These are phyloP conservation scores for Acronicta alni DNA, from an alignment of 2,888 invertebrate genomes.

Conservation along the genomic window DNA sequence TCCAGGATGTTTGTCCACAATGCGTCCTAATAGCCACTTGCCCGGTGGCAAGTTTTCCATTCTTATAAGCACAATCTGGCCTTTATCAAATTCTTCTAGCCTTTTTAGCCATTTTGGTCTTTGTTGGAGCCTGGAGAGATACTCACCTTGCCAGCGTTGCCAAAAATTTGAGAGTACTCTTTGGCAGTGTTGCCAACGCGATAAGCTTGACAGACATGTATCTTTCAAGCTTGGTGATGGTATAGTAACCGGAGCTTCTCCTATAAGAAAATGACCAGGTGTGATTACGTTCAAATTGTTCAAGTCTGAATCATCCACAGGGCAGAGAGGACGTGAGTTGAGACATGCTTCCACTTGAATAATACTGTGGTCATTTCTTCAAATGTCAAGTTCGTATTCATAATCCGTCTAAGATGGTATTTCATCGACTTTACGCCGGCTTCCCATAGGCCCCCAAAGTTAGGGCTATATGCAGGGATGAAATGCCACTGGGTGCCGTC, in stretches of 20 bases:
- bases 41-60: too few relatives aligned
- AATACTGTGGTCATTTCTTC: slow-evolving; percentile 13
- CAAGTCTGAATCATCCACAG: background rate
- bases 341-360: slow-evolving; percentile 11
- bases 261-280: slow-evolving; percentile 2
- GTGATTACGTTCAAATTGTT: slow-evolving; percentile 1
- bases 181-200: slow-evolving; percentile 2
- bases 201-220: background rate
- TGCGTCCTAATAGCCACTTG: background rate
- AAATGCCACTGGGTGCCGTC: slow-evolving; percentile 19
- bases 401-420: background rate
- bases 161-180: background rate
- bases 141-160: slow-evolving; percentile 1
- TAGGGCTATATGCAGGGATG: slow-evolving; percentile 16
- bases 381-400: background rate
- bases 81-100: too few relatives aligned
- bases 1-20: slow-evolving; percentile 5
- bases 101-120: background rate
- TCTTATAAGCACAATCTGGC: too few relatives aligned
- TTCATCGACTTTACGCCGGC: slow-evolving; percentile 1
- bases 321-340: slow-evolving; percentile 1
- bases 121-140: slow-evolving; percentile 2
- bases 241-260: too few relatives aligned
- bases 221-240: background rate
- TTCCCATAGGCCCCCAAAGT: slow-evolving; percentile 1